Evolutionary conservation across 1,140 invertebrate species (phyloP).

Genomic region (Nasonia giraulti): DNA sequence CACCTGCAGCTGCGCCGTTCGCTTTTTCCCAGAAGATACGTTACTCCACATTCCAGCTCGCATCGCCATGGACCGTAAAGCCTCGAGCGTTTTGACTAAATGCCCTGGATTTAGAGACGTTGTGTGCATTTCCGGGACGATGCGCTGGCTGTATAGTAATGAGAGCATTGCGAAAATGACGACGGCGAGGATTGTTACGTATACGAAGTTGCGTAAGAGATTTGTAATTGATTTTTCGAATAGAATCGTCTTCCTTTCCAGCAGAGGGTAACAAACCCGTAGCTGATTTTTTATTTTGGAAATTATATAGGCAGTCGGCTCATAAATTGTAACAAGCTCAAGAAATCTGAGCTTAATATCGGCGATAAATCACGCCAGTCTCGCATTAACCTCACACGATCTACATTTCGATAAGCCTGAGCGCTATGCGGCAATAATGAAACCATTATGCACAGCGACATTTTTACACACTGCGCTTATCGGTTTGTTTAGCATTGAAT

Average conservation of each 20-base stretch:
- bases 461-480: background rate
- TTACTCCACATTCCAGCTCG: background rate
- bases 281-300: no score
- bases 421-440: background rate
- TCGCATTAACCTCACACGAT: background rate
- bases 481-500: no score
- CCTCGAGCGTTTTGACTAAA: background rate
- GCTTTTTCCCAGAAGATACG: background rate
- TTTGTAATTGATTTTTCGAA: no score
- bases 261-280: no score
- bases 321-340: background rate
- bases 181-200: no score
- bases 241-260: no score
- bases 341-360: background rate
- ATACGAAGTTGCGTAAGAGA: no score
- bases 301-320: background rate
- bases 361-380: background rate
- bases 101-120: background rate
- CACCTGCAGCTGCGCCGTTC: no score
- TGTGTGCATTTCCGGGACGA: background rate
- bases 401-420: background rate
- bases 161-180: no score
- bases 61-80: background rate
- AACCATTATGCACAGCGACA: background rate
- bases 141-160: no score